phyloP scores from a whole-genome alignment of 2,888 invertebrate species.

The Agonopterix alstromeriana region DNA sequence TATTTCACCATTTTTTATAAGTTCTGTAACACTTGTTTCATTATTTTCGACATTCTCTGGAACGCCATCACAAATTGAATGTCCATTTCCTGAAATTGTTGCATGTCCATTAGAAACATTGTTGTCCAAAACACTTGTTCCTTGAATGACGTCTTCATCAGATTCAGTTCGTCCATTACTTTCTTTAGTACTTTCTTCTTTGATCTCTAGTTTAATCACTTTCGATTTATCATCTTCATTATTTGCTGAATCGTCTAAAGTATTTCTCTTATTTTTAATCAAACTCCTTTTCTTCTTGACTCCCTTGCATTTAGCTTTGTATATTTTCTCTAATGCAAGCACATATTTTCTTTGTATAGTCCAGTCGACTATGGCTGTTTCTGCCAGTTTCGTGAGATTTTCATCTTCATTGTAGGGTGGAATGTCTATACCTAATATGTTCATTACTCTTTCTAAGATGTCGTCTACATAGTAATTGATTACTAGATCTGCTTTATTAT shows the following conservation, averaged over 20 bases:
- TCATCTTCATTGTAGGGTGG: constrained; percentile 80
- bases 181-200: constrained; percentile 16
- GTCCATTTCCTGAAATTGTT: not conserved
- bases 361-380: constrained; percentile 80
- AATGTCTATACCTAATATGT: constrained; percentile 83
- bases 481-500: constrained; percentile 92
- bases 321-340: constrained; percentile 78
- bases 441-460: constrained; percentile 84
- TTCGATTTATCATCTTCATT: constrained; percentile 36
- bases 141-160: constrained; percentile 10
- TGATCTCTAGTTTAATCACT: constrained; percentile 44
- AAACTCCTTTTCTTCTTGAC: constrained; percentile 60
- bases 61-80: not conserved
- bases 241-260: constrained; percentile 15
- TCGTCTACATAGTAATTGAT: constrained; percentile 94
- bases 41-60: constrained; percentile 13
- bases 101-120: constrained; percentile 10
- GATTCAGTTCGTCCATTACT: not conserved
- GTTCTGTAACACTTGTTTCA: not conserved
- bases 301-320: constrained; percentile 62
- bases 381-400: constrained; percentile 81
- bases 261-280: constrained; percentile 47
- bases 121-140: no score
- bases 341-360: constrained; percentile 80
- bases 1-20: constrained; percentile 3